phyloP scores from a whole-genome alignment of 1,140 invertebrate species.

The Camponotus pennsylvanicus region DNA sequence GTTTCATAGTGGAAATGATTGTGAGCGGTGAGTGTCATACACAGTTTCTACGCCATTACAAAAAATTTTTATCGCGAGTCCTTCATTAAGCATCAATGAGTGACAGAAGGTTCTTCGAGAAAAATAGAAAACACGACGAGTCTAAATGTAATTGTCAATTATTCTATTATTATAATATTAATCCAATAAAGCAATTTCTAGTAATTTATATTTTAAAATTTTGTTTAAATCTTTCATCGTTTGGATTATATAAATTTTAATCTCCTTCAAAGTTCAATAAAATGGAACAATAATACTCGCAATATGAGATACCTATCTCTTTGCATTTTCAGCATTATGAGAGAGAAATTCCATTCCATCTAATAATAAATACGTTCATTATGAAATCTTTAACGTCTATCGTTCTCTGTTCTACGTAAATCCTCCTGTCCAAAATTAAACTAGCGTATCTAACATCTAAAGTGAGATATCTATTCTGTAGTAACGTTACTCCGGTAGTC shows the following conservation, averaged over 20 bases:
- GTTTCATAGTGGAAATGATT: constrained; percentile 62
- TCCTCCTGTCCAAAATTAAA: constrained; percentile 27
- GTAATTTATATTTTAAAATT: not conserved
- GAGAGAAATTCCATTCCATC: not conserved
- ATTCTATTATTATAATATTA: not conserved
- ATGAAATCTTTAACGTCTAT: constrained; percentile 9
- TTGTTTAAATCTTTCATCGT: not conserved
- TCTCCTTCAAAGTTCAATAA: not conserved
- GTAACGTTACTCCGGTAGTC: constrained; percentile 20
- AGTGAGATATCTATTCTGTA: constrained; percentile 10
- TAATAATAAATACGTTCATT: constrained; percentile 14
- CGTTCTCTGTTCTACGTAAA: not conserved
- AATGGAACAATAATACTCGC: not conserved
- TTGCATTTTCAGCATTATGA: not conserved
- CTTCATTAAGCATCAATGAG: constrained; percentile 12
- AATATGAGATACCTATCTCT: not conserved
- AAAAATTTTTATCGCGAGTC: not conserved
- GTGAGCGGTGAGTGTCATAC: constrained; percentile 49
- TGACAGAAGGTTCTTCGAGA: not conserved
- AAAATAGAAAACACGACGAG: not conserved
- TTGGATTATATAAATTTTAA: not conserved
- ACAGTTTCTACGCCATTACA: constrained; percentile 36
- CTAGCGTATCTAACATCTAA: constrained; percentile 27
- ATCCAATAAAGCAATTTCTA: not conserved
- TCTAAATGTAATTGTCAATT: no score